phyloP scores from a whole-genome alignment of 1,140 invertebrate genomes.

The Habropoda laboriosa region DNA sequence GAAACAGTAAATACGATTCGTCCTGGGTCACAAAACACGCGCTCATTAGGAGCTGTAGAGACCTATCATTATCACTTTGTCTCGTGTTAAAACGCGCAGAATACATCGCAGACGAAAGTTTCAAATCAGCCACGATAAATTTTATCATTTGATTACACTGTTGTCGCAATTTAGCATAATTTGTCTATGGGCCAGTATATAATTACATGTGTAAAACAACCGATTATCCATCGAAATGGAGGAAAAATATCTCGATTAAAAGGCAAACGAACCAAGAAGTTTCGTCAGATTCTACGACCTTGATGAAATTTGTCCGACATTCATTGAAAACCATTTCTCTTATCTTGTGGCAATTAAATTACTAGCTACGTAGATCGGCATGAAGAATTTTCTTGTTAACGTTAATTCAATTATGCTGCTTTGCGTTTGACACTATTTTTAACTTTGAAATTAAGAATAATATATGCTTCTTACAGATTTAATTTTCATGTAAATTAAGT shows the following conservation, averaged over 20 bases:
- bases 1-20: too few relatives aligned
- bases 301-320: background rate
- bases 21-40: too few relatives aligned
- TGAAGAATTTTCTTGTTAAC: too few relatives aligned
- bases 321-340: background rate
- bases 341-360: background rate
- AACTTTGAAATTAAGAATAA: too few relatives aligned
- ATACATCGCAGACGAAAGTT: too few relatives aligned
- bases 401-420: too few relatives aligned
- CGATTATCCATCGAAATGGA: background rate
- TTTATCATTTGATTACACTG: background rate
- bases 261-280: background rate
- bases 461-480: too few relatives aligned
- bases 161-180: slow-evolving; percentile 7
- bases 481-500: too few relatives aligned
- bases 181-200: background rate
- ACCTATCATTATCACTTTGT: too few relatives aligned
- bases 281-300: background rate
- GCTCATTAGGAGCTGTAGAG: too few relatives aligned
- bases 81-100: too few relatives aligned
- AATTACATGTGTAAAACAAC: slow-evolving; percentile 9
- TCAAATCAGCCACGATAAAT: background rate
- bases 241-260: slow-evolving; percentile 10
- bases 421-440: too few relatives aligned
- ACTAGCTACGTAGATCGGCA: background rate